Base-by-base conservation (phyloP, 1,140 invertebrate species). In the Brachionus asplanchnoidis region DNA sequence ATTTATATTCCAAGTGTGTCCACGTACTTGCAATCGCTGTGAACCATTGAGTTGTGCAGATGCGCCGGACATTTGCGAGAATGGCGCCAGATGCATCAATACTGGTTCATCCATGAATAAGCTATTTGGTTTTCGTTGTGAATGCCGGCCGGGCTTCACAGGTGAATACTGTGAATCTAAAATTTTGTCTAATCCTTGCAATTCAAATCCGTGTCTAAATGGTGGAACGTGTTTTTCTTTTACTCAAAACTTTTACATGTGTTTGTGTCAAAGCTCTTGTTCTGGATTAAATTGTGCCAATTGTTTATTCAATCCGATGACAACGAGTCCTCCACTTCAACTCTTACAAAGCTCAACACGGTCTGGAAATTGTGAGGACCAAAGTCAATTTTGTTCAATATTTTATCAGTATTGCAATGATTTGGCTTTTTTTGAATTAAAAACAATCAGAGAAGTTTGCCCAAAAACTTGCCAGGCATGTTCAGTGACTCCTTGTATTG, bases 121-220 rank as follows among this genome's bases (percentile, higher is more conserved):
- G 20, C n/a, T 60, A 7, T 42, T 82, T 23, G 79, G 36, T 3
- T 82, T 82, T 32, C 40, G 32, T 3, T 82, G 79, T 17, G 20
- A 11, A 14, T 82, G 79, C 26, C 32, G 26, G 3, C n/a, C 14
- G 20, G 79, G 79, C 4, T 82, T 42, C 26, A 65, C 36, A 23
- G 79, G 79, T 12, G 79, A 82, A 23, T 82, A 82, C 28, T 82
- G 79, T 46, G 79, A 82, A 68, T 65, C 23, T 14, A 82, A 32
- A 28, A 46, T 50, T 26, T 26, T 26, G 20, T 14, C 7, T 17
- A 14, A 77, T 26, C 42, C 73, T 20, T 77, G 73, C 12, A 7
- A 26, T 11, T 50, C 42, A 23, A 77, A 77, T 50, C 73, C 73
- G 42, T 77, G 73, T 77, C 20, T 50, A 11, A 77, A 77, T 77